Evolutionary conservation across 2,888 invertebrate species (phyloP).

Genomic region (Seira ritae): DNA sequence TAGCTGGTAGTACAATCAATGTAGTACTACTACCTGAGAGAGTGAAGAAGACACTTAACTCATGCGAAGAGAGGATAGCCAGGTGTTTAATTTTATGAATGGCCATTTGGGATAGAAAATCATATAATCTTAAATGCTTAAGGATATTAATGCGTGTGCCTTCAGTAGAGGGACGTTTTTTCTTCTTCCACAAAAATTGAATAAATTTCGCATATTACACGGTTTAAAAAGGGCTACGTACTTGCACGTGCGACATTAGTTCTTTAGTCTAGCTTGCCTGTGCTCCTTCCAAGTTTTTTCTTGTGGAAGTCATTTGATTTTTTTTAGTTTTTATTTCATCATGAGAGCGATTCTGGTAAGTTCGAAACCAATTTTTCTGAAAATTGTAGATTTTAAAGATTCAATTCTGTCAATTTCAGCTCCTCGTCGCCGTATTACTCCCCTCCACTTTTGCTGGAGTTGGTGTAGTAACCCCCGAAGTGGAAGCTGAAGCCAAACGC

Average conservation of each 20-base stretch:
- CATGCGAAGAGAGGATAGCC: too few relatives aligned
- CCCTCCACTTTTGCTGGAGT: conserved; percentile 39
- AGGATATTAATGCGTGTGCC: too few relatives aligned
- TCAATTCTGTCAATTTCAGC: neutral
- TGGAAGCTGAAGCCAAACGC: conserved; percentile 55
- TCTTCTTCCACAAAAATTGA: neutral
- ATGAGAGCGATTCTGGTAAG: conserved; percentile 54
- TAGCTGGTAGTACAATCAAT: too few relatives aligned
- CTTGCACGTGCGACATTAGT: neutral
- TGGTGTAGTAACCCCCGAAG: conserved; percentile 55
- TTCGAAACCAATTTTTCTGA: neutral
- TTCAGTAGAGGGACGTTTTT: too few relatives aligned
- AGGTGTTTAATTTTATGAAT: too few relatives aligned
- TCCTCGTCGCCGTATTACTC: conserved; percentile 13
- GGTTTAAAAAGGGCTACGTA: conserved; percentile 35
- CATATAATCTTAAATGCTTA: too few relatives aligned
- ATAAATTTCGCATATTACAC: neutral
- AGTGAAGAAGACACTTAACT: too few relatives aligned
- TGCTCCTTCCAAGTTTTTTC: neutral
- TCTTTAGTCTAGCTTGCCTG: neutral
- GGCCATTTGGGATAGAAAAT: too few relatives aligned
- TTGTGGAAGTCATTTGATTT: neutral
- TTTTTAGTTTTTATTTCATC: neutral
- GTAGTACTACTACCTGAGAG: too few relatives aligned
- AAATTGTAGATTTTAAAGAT: conserved; percentile 2